These are phyloP conservation scores for Chrysolina oricalcia DNA, from an alignment of 2,888 invertebrate genomes.

Conservation along the genomic window DNA sequence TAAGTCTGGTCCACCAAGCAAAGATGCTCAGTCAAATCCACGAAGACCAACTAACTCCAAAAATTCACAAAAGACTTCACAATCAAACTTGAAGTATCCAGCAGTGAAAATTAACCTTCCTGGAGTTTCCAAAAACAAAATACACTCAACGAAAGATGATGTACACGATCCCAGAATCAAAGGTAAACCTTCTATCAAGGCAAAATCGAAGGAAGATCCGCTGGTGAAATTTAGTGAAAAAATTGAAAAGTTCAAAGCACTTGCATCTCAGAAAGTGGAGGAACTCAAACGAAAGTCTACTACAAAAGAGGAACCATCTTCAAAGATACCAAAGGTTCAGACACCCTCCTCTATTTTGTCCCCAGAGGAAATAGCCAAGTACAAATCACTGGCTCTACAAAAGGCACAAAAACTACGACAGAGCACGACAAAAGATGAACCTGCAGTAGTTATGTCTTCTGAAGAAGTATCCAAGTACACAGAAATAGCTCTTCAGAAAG, in stretches of 20 bases:
- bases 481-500: constrained; percentile 21
- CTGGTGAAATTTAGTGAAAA: neutral
- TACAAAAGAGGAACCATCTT: neutral
- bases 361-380: neutral
- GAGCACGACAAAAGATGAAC: neutral
- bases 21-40: neutral
- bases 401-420: neutral
- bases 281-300: neutral
- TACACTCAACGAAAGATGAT: neutral
- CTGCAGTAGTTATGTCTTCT: neutral
- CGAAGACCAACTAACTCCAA: neutral
- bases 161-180: neutral
- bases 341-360: neutral
- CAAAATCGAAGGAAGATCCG: constrained; percentile 13
- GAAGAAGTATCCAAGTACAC: neutral
- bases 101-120: neutral
- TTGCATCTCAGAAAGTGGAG: neutral
- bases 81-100: neutral
- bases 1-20: neutral
- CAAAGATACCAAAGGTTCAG: neutral
- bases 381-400: constrained; percentile 9
- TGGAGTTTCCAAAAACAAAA: neutral
- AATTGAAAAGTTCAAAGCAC: neutral
- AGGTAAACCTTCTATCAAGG: neutral
- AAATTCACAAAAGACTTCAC: neutral